Percentiles rank a stretch among this genome's conserved stretches.
phyloP scores from a whole-genome alignment of 2,113 vertebrate genomes.

The Chrysochloris asiatica region DNA sequence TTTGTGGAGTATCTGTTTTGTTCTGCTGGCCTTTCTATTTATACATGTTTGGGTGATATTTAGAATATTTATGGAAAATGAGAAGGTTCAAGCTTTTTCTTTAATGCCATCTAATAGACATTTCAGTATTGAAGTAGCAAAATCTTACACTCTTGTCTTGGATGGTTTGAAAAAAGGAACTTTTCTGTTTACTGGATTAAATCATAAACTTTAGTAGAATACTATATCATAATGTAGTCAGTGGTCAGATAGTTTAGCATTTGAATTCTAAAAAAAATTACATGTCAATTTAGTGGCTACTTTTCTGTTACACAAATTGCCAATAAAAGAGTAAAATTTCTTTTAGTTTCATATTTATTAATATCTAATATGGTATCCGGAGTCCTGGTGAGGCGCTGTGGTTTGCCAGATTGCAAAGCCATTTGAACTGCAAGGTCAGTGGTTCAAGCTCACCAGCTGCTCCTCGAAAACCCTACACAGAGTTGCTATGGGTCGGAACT shows the following conservation, averaged over 20 bases:
- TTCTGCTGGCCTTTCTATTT: neutral
- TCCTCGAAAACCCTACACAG: too few species aligned
- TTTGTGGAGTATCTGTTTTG: neutral
- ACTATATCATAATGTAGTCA: neutral
- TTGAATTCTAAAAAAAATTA: slow-evolving; percentile 32
- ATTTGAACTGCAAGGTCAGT: too few species aligned
- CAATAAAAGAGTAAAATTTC: slow-evolving; percentile 17
- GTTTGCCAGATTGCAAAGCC: too few species aligned
- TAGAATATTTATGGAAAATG: slow-evolving; percentile 36
- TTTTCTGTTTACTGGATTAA: slow-evolving; percentile 35
- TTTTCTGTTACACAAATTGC: slow-evolving; percentile 14
- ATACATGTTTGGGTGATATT: slow-evolving; percentile 24
- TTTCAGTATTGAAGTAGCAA: neutral
- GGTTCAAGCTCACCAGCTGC: too few species aligned
- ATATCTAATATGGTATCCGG: too few species aligned
- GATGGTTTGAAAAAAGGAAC: slow-evolving; percentile 25
- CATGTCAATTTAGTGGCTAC: neutral
- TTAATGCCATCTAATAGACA: neutral
- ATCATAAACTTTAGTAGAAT: neutral
- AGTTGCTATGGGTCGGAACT: too few species aligned
- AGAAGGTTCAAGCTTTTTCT: neutral
- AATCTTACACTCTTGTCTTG: neutral
- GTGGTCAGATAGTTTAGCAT: neutral
- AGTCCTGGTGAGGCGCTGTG: too few species aligned
- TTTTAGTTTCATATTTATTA: slow-evolving; percentile 23